Base-by-base conservation (phyloP, 2,888 invertebrate genomes). In the Onchidella celtica region DNA sequence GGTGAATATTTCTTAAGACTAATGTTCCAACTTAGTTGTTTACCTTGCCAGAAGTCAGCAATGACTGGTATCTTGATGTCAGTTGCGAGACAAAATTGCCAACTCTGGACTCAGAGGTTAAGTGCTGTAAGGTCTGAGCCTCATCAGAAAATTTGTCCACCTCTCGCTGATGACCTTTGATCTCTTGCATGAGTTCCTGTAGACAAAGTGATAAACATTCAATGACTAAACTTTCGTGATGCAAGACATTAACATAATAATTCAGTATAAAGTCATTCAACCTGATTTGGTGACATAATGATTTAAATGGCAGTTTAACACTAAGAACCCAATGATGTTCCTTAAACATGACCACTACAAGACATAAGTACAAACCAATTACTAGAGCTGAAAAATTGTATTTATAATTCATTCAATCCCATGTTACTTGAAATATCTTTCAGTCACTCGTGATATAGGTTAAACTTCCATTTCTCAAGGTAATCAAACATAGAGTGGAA, bases 71-170 rank as follows among this genome's bases (percentile, higher is more conserved):
- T 29, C 97, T 95, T 90, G 96, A 96, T 87, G 96, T 97, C n/a
- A 98, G 95, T 94, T 98, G 98, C 0, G 97, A 96, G 17, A 97
- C 96, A 76, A 97, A 94, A 1, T 97, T 97, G 90, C 97, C 97
- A 27, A 98, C 95, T 77, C 97, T 95, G 88, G 97, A 97, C 0
- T 97, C 96, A 0, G 96, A 96, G 89, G 97, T 97, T 38, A 96
- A 94, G 91, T 97, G 97, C 0, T 97, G 95, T 77, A 99, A 94
- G 17, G 95, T 95, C 91, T 98, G 97, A n/a, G 97, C 97, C 89
- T 96, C 96, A 92, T 98, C 98, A 32, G 97, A 95, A 91, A 98
- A 98, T 17, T 95, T 95, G 92, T 98, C 98, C 63, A 98, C 95
- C 91, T 96, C 96, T 88, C 96, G 95, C 93, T 98, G 98, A 89